Evolutionary conservation across 2,888 invertebrate genomes (phyloP), one percentile per base, ranked within the genome.

Genomic region (Diogma glabrata): DNA sequence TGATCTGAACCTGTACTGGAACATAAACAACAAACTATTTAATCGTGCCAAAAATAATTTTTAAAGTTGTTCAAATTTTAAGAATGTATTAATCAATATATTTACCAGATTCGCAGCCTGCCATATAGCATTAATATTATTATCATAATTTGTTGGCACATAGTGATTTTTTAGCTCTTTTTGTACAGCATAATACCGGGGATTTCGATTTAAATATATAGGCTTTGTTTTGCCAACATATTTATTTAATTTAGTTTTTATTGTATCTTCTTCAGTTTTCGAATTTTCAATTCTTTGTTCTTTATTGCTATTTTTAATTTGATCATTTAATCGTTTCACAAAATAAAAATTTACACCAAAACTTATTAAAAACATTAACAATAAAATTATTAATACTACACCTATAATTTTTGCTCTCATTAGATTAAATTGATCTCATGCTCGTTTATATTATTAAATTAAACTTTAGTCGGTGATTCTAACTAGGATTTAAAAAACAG

Each of bases 61-160:
- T 12, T 3, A 7, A 16, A 4, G 8, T 38, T 6, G 38, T 16
- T 38, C 19, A 17, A 9, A 38, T 4, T 12, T 19, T 38, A 4
- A 24, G 48, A 49, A 43, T n/a, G n/a, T n/a, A n/a, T n/a, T n/a
- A n/a, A n/a, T n/a, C n/a, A 20, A 9, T 4, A 5, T 19, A 61
- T 62, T 63, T 55, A 70, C 70, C 67, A 67, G 67, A 57, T 69
- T 68, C 64, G 69, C 60, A 61, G 67, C 64, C 67, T 76, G 72
- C 76, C 70, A 64, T 58, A 71, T 59, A 60, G 68, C 52, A 65
- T 6, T 43, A 3, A 76, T 65, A 64, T 77, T 63, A 72, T 67
- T 77, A 67, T 76, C 66, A 53, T 69, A 69, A 1, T 62, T 47
- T 3, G 62, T 58, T 19, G 64, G 60, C 50, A 64, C 65, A 53